These are phyloP conservation scores for Phocides pigmalion DNA, from an alignment of 1,140 invertebrate species.

Conservation along the genomic window DNA sequence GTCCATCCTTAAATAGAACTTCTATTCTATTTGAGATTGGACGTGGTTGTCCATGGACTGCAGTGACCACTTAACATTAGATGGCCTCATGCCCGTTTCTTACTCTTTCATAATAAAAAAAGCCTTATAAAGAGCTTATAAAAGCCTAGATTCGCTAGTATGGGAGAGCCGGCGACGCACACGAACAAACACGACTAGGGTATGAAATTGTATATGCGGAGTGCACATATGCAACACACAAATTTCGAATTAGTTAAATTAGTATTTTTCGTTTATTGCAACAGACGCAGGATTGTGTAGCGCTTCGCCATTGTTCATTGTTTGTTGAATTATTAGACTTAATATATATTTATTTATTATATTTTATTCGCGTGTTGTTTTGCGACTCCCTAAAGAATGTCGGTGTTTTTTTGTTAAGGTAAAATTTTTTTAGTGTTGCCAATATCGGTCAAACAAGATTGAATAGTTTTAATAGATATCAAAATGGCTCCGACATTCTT, in stretches of 20 bases:
- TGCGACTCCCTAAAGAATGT: constrained; percentile 32
- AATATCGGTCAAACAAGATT: not conserved
- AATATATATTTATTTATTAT: constrained; percentile 78
- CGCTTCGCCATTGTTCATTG: constrained; percentile 55
- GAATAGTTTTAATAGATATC: not conserved
- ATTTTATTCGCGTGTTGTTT: constrained; percentile 66
- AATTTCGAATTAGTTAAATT: constrained; percentile 6
- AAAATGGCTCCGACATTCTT: not conserved
- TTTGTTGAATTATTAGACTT: constrained; percentile 77
- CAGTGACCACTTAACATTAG: no score
- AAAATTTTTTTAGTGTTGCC: not conserved
- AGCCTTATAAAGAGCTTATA: no score
- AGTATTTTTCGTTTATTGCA: constrained; percentile 4
- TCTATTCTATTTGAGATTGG: no score
- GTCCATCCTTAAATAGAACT: no score
- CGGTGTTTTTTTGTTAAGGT: no score
- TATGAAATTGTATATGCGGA: constrained; percentile 13
- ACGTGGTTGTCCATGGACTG: no score
- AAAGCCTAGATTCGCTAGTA: not conserved
- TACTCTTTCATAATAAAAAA: no score
- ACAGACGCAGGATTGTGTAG: constrained; percentile 8
- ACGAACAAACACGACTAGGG: constrained; percentile 18
- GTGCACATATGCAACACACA: constrained; percentile 2
- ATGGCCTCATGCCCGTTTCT: no score
- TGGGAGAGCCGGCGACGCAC: constrained; percentile 1